Evolutionary conservation across 2,888 invertebrate species (phyloP).

Genomic region (Silvanus unidentatus): DNA sequence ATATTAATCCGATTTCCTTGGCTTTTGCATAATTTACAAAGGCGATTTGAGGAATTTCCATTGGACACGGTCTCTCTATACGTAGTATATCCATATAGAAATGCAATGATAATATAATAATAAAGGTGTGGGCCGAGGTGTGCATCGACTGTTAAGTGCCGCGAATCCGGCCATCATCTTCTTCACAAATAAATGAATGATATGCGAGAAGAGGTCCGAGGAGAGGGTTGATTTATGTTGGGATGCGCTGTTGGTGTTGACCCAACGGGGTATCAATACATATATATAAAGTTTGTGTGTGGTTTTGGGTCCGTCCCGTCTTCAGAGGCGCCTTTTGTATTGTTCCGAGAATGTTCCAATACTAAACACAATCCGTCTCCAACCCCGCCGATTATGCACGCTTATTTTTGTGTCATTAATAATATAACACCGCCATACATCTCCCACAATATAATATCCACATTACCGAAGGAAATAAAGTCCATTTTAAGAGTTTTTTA

Average conservation of each 20-base stretch:
- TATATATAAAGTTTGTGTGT: no score
- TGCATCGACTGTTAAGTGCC: background rate
- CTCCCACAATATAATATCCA: no score
- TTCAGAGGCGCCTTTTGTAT: slow-evolving; percentile 18
- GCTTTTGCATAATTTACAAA: background rate
- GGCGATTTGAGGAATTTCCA: no score
- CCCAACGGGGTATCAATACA: slow-evolving; percentile 13
- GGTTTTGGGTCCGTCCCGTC: no score
- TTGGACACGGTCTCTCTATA: no score
- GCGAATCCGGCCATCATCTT: background rate
- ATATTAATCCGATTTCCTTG: slow-evolving; percentile 2
- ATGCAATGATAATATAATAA: background rate
- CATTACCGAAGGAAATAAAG: no score
- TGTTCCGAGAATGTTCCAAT: slow-evolving; percentile 20
- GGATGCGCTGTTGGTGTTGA: slow-evolving; percentile 16
- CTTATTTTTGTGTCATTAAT: no score
- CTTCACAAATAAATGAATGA: slow-evolving; percentile 14
- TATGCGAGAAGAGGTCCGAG: background rate
- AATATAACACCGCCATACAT: no score
- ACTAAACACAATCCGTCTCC: background rate
- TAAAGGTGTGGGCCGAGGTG: background rate
- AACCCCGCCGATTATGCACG: background rate
- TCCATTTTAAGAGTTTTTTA: no score
- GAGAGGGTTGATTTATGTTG: slow-evolving; percentile 21
- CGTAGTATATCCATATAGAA: background rate